Conservation (phyloP, 2,888 invertebrate species). For the Cryptops parisi region DNA sequence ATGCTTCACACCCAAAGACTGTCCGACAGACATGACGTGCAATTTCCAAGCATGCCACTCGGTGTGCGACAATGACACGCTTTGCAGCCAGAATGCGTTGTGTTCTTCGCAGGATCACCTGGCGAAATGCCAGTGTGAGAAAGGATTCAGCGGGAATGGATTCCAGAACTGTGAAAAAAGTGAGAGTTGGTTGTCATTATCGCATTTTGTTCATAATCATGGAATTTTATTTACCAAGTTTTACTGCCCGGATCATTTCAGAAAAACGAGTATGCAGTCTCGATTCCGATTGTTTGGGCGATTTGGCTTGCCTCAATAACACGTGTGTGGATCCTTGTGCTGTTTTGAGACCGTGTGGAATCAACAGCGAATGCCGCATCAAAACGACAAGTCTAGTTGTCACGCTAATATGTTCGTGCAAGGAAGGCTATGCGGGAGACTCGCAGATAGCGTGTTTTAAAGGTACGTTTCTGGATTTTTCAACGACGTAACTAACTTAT, state of each 20-base stretch:
- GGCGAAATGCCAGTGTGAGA: slow-evolving; percentile 22
- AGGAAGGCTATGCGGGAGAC: slow-evolving; percentile 22
- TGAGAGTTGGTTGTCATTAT: slow-evolving; percentile 8
- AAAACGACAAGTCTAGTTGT: slow-evolving; percentile 43
- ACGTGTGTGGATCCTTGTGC: slow-evolving; percentile 67
- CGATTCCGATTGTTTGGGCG: slow-evolving; percentile 61
- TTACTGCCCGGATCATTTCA: neutral
- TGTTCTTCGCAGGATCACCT: slow-evolving; percentile 21
- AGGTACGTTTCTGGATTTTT: too few species aligned
- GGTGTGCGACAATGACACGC: slow-evolving; percentile 20
- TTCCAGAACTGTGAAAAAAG: slow-evolving; percentile 14
- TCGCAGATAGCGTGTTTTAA: slow-evolving; percentile 56
- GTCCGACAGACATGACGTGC: slow-evolving; percentile 29
- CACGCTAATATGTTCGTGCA: slow-evolving; percentile 52
- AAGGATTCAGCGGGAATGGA: slow-evolving; percentile 21
- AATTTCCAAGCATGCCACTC: slow-evolving; percentile 16
- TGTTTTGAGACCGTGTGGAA: slow-evolving; percentile 16
- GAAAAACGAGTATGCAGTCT: slow-evolving; percentile 61
- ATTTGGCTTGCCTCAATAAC: slow-evolving; percentile 63
- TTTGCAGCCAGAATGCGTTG: slow-evolving; percentile 40
- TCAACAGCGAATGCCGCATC: slow-evolving; percentile 17
- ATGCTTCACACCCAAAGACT: slow-evolving; percentile 58
- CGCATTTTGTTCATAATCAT: too few species aligned
- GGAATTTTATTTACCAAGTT: neutral
- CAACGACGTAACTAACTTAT: too few species aligned